Conservation (phyloP, 2,113 vertebrate species). For the Trichomycterus rosablanca region DNA sequence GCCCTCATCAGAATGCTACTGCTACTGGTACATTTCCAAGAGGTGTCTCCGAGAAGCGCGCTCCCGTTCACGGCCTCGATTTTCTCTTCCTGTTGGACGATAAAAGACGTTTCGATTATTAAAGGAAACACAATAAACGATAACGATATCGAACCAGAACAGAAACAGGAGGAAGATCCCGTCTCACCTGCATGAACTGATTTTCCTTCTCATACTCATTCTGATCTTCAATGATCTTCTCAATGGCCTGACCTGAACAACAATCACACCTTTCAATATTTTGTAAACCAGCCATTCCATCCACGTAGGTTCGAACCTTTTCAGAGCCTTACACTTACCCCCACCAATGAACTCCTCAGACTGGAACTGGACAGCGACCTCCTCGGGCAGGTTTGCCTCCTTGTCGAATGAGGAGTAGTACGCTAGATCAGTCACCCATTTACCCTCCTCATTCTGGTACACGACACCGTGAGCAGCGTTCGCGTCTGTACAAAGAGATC, state of each 20-base stretch:
- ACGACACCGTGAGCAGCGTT: conserved; percentile 71
- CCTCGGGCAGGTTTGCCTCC: conserved; percentile 60
- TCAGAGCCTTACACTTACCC: conserved; percentile 70
- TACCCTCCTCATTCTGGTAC: conserved; percentile 92
- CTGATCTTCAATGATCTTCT: conserved; percentile 83
- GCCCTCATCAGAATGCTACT: conserved; percentile 69
- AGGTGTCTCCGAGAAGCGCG: conserved; percentile 66
- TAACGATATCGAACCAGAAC: neutral
- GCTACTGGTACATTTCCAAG: conserved; percentile 72
- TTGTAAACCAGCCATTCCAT: neutral
- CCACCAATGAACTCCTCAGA: conserved; percentile 81
- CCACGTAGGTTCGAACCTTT: too few species aligned
- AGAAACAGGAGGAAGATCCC: neutral
- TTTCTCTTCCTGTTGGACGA: conserved; percentile 72
- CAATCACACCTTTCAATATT: neutral
- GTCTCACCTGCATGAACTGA: conserved; percentile 85
- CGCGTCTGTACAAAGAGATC: conserved; percentile 62
- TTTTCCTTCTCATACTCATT: conserved; percentile 88
- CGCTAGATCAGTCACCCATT: conserved; percentile 94
- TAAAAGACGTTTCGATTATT: neutral
- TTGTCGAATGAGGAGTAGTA: conserved; percentile 89
- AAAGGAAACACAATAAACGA: neutral
- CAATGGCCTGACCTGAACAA: conserved; percentile 76
- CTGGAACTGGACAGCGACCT: conserved; percentile 48
- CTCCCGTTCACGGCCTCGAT: conserved; percentile 58